Conservation (phyloP, 1,140 invertebrate genomes). For the Drosophila fuyamai region DNA sequence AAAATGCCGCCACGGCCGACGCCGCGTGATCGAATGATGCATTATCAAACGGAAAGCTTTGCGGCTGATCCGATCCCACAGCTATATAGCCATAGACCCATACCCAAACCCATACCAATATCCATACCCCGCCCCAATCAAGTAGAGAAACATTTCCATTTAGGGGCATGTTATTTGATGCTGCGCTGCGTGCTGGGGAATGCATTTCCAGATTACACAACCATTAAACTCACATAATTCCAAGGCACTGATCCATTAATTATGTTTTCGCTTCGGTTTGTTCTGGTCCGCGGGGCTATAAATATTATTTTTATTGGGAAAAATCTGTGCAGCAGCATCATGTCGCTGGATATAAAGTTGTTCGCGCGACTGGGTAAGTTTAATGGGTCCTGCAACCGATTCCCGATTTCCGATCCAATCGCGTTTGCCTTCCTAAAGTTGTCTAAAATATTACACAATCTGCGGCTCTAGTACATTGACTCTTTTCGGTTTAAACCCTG, state of each 20-base stretch:
- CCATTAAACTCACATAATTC: slow-evolving; percentile 47
- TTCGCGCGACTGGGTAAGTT: slow-evolving; percentile 6
- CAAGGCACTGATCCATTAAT: slow-evolving; percentile 64
- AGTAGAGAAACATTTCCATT: slow-evolving; percentile 49
- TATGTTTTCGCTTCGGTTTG: slow-evolving; percentile 55
- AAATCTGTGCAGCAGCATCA: slow-evolving; percentile 26
- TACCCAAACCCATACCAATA: slow-evolving; percentile 4
- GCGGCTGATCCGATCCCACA: slow-evolving; percentile 36
- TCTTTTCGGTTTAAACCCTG: slow-evolving; percentile 27
- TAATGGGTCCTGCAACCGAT: slow-evolving; percentile 14
- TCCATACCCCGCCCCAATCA: slow-evolving; percentile 1
- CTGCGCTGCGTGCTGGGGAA: slow-evolving; percentile 19
- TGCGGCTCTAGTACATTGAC: slow-evolving; percentile 45
- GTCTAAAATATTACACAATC: slow-evolving; percentile 60
- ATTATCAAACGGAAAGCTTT: slow-evolving; percentile 47
- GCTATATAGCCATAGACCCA: not conserved
- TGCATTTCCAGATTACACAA: slow-evolving; percentile 55
- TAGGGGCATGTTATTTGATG: slow-evolving; percentile 50
- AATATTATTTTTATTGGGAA: slow-evolving; percentile 47
- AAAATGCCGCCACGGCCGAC: slow-evolving; percentile 32
- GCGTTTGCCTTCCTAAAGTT: slow-evolving; percentile 13
- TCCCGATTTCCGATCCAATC: slow-evolving; percentile 19
- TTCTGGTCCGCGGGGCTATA: slow-evolving; percentile 38
- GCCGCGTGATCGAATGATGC: slow-evolving; percentile 51
- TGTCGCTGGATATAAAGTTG: slow-evolving; percentile 10